A percentile compares a stretch with the other conserved stretches of the same genome.
Evolutionary conservation across 2,113 vertebrate species (phyloP).

Genomic region (Grammomys surdaster): DNA sequence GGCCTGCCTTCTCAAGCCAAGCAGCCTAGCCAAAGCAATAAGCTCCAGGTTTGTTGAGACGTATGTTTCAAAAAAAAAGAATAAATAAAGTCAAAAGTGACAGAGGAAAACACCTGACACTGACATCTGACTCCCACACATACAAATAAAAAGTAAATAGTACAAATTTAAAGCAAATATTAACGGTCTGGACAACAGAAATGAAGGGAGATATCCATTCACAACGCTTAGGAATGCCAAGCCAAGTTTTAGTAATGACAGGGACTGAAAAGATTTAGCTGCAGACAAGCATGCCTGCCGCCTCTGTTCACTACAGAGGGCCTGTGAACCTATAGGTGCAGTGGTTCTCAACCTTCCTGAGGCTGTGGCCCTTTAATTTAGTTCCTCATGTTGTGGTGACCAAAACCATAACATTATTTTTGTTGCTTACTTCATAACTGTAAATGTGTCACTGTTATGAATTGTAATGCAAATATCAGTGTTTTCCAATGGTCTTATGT

Average conservation of each 20-base stretch:
- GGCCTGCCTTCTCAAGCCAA: background rate
- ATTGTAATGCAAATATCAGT: background rate
- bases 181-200: slow-evolving; percentile 34
- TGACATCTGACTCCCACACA: background rate
- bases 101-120: background rate
- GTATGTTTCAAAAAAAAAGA: background rate
- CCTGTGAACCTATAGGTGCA: background rate
- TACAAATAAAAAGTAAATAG: background rate
- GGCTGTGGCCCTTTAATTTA: background rate
- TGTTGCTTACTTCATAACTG: background rate
- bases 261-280: background rate
- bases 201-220: background rate
- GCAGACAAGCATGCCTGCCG: background rate
- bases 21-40: background rate
- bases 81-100: background rate
- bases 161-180: background rate
- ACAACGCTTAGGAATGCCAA: slow-evolving; percentile 35
- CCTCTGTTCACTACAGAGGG: background rate
- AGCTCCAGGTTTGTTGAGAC: background rate
- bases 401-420: background rate
- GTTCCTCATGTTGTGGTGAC: background rate
- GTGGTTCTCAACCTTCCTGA: background rate
- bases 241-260: slow-evolving; percentile 34
- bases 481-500: background rate
- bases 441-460: background rate